A percentile compares a stretch with the other conserved stretches of the same genome.
phyloP scores from a whole-genome alignment of 37 sponge, comb jelly and placozoan genomes.

The Oopsacas minuta region DNA sequence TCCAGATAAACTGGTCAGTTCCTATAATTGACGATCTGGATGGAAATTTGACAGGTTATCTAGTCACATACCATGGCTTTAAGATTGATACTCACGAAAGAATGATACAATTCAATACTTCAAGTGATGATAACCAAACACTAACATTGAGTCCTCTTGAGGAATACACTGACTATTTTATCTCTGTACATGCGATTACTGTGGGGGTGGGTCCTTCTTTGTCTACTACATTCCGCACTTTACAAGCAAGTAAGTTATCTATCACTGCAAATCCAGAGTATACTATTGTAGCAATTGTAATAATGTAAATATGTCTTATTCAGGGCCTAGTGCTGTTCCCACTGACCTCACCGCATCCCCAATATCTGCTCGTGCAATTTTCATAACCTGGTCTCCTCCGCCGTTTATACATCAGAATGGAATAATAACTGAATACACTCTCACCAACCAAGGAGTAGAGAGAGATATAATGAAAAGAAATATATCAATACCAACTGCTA shows the following conservation, averaged over 20 bases:
- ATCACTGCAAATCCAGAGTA: no score
- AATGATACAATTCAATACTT: not conserved
- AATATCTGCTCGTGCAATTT: not conserved
- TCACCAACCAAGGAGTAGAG: conserved; percentile 5
- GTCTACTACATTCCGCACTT: not conserved
- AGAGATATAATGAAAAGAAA: not conserved
- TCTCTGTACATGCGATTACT: not conserved
- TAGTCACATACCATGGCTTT: not conserved
- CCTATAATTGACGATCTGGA: not conserved
- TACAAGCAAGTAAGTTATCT: not conserved
- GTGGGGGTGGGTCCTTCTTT: not conserved
- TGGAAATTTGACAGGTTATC: not conserved
- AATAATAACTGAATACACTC: not conserved
- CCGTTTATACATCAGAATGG: not conserved
- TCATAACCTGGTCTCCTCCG: not conserved
- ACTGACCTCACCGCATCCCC: not conserved
- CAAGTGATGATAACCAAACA: not conserved
- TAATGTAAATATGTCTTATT: not conserved
- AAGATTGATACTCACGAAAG: not conserved
- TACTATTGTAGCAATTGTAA: not conserved
- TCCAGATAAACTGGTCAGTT: not conserved
- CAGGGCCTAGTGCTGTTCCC: not conserved
- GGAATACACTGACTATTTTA: not conserved
- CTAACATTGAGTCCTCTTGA: not conserved
- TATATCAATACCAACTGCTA: not conserved